Evolutionary conservation across 2,113 vertebrate genomes (phyloP), one percentile per base, ranked within the genome.

Genomic region (Oncorhynchus nerka): DNA sequence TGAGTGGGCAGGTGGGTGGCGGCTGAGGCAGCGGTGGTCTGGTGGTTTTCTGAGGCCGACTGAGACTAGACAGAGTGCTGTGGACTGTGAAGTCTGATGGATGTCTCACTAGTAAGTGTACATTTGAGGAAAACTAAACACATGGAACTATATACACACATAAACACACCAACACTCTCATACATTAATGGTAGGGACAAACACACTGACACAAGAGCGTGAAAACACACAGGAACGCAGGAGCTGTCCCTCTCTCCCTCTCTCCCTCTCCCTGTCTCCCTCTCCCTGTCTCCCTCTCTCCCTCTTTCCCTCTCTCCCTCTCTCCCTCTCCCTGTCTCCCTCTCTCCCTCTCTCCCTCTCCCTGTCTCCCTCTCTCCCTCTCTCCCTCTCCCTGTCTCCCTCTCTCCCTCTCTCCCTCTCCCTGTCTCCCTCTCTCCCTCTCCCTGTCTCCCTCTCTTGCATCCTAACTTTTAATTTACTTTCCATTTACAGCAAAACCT

Each of bases 1-100:
- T n/a, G 77, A 15, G 26, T 81, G 61, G 57, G 75, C 1, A 19
- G 6, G 69, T 68, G 39, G 39, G 39, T 45, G 39, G 39, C 8
- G 39, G 39, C 39, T 45, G 39, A 9, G 9, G 39, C 39, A 45
- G 39, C 9, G 39, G 70, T 76, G n/a, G 74, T 74, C 6, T 55
- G 6, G 26, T 71, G n/a, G n/a, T 55, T 26, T 71, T 30, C 16
- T 72, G 15, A 57, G 16, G 20, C 13, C 4, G 20, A 57, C 55
- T 20, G 19, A 57, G 55, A 57, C 55, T 5, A 57, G 20, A 57
- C 13, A 15, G 20, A 57, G 16, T 57, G 55, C 20, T 19, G 55
- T 57, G 15, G 16, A 57, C 15, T 4, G 55, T 57, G 55, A 57
- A 57, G 19, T 20, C 55, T 57, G 16, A 20, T 20, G 20, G 2